Base-by-base conservation (phyloP, 2,888 invertebrate species). In the Apamea monoglypha region DNA sequence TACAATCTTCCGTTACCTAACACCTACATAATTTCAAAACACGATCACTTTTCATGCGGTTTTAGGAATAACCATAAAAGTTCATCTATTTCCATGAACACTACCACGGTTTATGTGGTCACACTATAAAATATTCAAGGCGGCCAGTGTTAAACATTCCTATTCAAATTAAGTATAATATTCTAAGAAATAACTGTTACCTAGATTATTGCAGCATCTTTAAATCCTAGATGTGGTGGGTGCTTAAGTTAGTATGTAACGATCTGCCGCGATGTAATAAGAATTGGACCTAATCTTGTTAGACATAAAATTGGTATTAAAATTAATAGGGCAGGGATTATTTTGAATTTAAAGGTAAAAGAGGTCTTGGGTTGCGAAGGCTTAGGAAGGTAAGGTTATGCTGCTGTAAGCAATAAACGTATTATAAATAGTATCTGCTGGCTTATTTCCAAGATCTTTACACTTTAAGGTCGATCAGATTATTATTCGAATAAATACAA, bases 141-240 rank as follows among this genome's bases (percentile, higher is more conserved):
- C 61, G 79, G 78, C 32, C 68, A 76, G 61, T 78, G 76, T 74
- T 69, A 69, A 74, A 87, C 75, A 85, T 83, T 83, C 66, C 14
- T 82, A 85, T 80, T 80, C 75, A 88, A 83, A 80, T 85, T 74
- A 76, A 50, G 56, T 68, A n/a, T 73, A 32, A 74, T 36, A 70
- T 86, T 61, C 83, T 67, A 10, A 59, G 87, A 78, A 82, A 76
- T 75, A 78, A 72, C 83, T 47, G 74, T 77, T 56, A 21, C 18
- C 56, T 82, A 68, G 50, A 64, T 68, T 67, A 82, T 82, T 82
- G 72, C 76, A 66, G 61, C 75, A 74, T 83, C 67, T 82, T 16
- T 56, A 40, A 67, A 76, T 74, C 14, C 32, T 64, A 16, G 25
- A 40, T 47, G 25, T 64, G n/a, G 61, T 71, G 18, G 44, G 47